These are phyloP conservation scores for Melanotaenia pygmaea DNA, from an alignment of 2,797 vertebrate species.

Conservation along the genomic window DNA sequence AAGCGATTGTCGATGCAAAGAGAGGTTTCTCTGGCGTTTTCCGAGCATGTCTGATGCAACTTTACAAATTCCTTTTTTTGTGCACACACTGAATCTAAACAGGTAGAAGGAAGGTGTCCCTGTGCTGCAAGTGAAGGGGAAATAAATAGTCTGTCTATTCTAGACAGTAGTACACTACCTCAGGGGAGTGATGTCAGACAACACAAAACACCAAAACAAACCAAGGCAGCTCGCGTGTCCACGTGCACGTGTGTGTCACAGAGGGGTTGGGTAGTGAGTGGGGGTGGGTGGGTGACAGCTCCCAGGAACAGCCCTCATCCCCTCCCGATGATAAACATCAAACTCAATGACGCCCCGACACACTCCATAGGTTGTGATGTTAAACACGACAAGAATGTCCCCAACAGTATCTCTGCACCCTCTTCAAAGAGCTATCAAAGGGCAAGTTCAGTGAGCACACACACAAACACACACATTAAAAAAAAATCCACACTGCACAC, in stretches of 20 bases:
- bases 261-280: slow-evolving; percentile 7
- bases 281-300: slow-evolving; percentile 44
- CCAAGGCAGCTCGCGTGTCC: slow-evolving; percentile 43
- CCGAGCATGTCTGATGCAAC: background rate
- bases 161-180: slow-evolving; percentile 32
- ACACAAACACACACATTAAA: background rate
- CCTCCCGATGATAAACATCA: slow-evolving; percentile 64
- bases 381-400: slow-evolving; percentile 71
- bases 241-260: slow-evolving; percentile 22
- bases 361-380: slow-evolving; percentile 70
- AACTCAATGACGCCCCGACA: slow-evolving; percentile 57
- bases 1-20: background rate
- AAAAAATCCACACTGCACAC: slow-evolving; percentile 22
- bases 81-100: slow-evolving; percentile 12
- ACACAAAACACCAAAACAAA: slow-evolving; percentile 46
- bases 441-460: slow-evolving; percentile 67
- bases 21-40: background rate
- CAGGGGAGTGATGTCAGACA: slow-evolving; percentile 49
- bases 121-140: slow-evolving; percentile 20
- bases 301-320: slow-evolving; percentile 40
- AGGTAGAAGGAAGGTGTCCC: slow-evolving; percentile 2
- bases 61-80: slow-evolving; percentile 5
- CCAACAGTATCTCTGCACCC: slow-evolving; percentile 61
- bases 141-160: slow-evolving; percentile 33
- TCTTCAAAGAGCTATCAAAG: slow-evolving; percentile 75